These are phyloP conservation scores for Drosophila prolongata DNA, from an alignment of 2,888 invertebrate species.

Conservation along the genomic window DNA sequence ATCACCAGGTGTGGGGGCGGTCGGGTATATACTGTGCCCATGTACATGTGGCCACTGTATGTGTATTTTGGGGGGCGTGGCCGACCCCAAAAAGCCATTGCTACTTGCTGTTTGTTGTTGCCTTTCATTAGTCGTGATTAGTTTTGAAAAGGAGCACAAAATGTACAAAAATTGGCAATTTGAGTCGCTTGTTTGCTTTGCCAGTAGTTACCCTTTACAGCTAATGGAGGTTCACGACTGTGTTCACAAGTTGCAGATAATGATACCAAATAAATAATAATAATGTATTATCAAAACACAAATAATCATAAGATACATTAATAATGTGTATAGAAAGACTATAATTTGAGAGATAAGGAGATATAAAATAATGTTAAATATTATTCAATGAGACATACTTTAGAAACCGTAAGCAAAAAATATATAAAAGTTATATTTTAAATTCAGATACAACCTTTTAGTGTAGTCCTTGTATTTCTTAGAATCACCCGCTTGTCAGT, in stretches of 20 bases:
- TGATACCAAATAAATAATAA: too few relatives aligned
- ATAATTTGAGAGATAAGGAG: too few relatives aligned
- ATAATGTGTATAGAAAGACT: too few relatives aligned
- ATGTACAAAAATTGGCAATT: conserved; percentile 49
- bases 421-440: too few relatives aligned
- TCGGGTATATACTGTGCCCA: background rate
- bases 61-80: conserved; percentile 51
- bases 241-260: background rate
- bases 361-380: too few relatives aligned
- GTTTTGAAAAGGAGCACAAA: conserved; percentile 58
- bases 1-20: conserved; percentile 46
- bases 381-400: too few relatives aligned
- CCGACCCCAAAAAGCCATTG: conserved; percentile 70
- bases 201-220: background rate
- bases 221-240: background rate
- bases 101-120: conserved; percentile 48
- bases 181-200: conserved; percentile 40
- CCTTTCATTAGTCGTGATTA: conserved; percentile 73
- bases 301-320: background rate
- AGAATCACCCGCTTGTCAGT: too few relatives aligned
- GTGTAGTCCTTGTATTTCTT: too few relatives aligned
- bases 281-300: background rate
- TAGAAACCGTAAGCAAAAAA: too few relatives aligned
- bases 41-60: background rate
- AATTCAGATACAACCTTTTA: too few relatives aligned